Evolutionary conservation across 2,888 invertebrate species (phyloP).

Genomic region (Nasonia oneida): DNA sequence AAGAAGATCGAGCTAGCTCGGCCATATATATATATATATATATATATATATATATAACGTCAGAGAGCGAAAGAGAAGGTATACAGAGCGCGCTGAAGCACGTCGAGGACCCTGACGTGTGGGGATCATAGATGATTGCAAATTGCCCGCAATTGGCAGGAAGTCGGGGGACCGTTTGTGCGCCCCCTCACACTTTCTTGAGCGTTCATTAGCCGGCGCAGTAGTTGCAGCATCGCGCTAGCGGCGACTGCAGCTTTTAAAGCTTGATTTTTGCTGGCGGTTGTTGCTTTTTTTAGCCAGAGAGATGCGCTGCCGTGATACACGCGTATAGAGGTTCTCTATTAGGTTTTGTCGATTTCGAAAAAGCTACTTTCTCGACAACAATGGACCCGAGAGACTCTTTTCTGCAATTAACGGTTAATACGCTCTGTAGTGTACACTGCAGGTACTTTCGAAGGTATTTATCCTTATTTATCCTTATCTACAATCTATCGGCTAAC

Average conservation of each 20-base stretch:
- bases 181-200: constrained; percentile 72
- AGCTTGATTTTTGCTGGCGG: not conserved
- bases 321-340: not conserved
- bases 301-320: not conserved
- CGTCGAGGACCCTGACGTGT: constrained; percentile 56
- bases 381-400: not conserved
- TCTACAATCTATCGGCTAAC: constrained; percentile 47
- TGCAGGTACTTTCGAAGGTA: constrained; percentile 29
- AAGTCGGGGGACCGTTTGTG: constrained; percentile 76
- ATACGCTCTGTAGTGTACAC: not conserved
- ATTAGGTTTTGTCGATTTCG: not conserved
- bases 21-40: too few species aligned
- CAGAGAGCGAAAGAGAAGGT: constrained; percentile 1
- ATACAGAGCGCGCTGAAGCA: not conserved
- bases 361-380: not conserved
- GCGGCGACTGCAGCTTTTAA: constrained; percentile 56
- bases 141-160: constrained; percentile 79
- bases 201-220: constrained; percentile 69
- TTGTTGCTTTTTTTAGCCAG: not conserved
- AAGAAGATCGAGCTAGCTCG: not conserved
- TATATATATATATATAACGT: too few species aligned
- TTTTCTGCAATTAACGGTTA: constrained; percentile 43
- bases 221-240: constrained; percentile 23
- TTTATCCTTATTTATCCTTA: constrained; percentile 46
- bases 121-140: constrained; percentile 78